These are phyloP conservation scores for Scortum barcoo DNA, from an alignment of 2,113 vertebrate genomes.

Conservation along the genomic window DNA sequence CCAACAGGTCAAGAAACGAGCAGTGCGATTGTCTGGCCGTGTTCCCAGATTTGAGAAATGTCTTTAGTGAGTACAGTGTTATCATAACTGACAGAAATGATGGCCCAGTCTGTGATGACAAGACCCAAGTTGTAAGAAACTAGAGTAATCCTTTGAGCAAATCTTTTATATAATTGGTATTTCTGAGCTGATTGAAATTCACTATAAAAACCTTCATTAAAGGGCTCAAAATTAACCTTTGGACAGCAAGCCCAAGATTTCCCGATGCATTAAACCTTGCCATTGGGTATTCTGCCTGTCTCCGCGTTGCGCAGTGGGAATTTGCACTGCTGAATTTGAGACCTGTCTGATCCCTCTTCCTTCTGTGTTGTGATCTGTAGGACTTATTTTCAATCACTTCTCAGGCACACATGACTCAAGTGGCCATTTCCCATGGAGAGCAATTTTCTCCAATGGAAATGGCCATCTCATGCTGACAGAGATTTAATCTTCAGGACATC, in stretches of 20 bases:
- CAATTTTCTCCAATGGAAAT: conserved; percentile 59
- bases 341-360: not conserved
- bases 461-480: conserved; percentile 40
- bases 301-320: not conserved
- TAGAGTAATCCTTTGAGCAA: not conserved
- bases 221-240: not conserved
- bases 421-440: conserved; percentile 46
- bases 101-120: not conserved
- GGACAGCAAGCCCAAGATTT: not conserved
- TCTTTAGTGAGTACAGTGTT: not conserved
- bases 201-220: not conserved
- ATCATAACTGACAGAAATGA: not conserved
- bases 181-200: conserved; percentile 14
- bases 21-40: not conserved
- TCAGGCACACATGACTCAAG: conserved; percentile 25
- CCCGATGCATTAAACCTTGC: not conserved
- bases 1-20: not conserved
- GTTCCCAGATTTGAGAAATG: not conserved
- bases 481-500: conserved; percentile 65
- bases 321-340: conserved; percentile 7
- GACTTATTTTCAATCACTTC: conserved; percentile 54
- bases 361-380: conserved; percentile 23
- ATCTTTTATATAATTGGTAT: not conserved
- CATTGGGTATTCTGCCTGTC: not conserved
- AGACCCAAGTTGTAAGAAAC: conserved; percentile 3